Percentiles rank a stretch among this genome's conserved stretches.
Conservation (phyloP, 2,888 invertebrate species). For the Norana najaformis region DNA sequence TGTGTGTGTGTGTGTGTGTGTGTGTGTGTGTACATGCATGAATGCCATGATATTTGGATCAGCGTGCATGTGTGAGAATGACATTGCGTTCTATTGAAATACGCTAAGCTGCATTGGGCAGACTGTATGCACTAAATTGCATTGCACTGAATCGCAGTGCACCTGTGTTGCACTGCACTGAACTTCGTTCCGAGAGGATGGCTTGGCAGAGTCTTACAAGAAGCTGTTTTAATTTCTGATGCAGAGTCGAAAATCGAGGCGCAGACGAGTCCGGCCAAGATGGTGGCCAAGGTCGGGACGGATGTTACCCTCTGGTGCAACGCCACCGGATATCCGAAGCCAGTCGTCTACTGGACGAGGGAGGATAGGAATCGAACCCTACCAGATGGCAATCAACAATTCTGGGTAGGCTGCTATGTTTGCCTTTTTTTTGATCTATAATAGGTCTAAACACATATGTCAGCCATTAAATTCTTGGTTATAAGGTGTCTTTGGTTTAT, state of each 20-base stretch:
- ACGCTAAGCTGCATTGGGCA: background rate
- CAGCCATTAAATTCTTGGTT: too few relatives aligned
- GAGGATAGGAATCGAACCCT: slow-evolving; percentile 45
- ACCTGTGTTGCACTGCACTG: background rate
- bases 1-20: too few relatives aligned
- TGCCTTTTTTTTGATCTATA: background rate
- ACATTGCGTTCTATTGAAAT: background rate
- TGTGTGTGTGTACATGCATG: background rate
- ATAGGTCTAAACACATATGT: background rate
- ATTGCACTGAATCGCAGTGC: background rate
- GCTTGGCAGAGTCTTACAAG: too few relatives aligned
- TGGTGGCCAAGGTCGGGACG: slow-evolving; percentile 43
- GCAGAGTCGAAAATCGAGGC: slow-evolving; percentile 49
- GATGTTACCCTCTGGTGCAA: slow-evolving; percentile 49
- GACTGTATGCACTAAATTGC: too few relatives aligned
- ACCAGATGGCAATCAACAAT: slow-evolving; percentile 46
- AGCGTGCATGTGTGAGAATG: background rate
- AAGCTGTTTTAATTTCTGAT: background rate
- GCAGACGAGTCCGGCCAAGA: slow-evolving; percentile 45
- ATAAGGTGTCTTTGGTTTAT: background rate
- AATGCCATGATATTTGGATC: background rate
- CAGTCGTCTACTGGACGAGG: slow-evolving; percentile 50
- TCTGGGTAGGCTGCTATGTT: slow-evolving; percentile 43
- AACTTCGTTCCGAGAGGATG: too few relatives aligned
- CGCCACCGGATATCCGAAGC: slow-evolving; percentile 48